These are phyloP conservation scores for Muricea muricata DNA, from an alignment of 92 coral and sea anemone species.

Conservation along the genomic window DNA sequence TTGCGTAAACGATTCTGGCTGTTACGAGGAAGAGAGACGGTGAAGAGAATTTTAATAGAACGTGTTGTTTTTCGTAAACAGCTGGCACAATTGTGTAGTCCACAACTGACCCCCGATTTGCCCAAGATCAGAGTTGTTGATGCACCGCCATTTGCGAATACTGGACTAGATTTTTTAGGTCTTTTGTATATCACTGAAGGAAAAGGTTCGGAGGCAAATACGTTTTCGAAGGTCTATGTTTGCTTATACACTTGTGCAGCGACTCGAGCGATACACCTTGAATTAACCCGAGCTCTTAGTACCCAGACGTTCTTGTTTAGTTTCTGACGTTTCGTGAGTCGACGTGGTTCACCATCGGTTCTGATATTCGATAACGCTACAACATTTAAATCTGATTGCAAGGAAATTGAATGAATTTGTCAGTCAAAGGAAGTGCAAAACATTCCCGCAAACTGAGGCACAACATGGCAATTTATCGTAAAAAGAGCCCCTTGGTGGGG, in stretches of 20 bases:
- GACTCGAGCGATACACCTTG: no score
- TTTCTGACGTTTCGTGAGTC: no score
- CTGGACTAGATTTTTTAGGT: conserved; percentile 46
- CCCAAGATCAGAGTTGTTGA: conserved; percentile 44
- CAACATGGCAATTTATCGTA: no score
- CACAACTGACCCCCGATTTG: conserved; percentile 37
- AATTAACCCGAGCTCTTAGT: no score
- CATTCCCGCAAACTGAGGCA: background rate
- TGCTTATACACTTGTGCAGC: no score
- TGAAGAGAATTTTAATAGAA: conserved; percentile 11
- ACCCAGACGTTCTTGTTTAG: no score
- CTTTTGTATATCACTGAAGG: conserved; percentile 53
- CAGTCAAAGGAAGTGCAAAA: background rate
- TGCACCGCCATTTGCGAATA: conserved; percentile 52
- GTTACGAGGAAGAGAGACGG: conserved; percentile 52
- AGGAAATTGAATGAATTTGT: background rate
- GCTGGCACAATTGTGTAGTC: conserved; percentile 8
- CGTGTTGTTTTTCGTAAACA: conserved; percentile 23
- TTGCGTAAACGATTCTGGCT: conserved; percentile 67
- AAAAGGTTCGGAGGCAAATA: conserved; percentile 19
- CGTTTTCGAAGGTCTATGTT: no score
- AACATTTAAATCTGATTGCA: background rate
- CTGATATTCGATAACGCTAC: no score
- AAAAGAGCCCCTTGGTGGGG: no score
- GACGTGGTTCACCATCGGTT: background rate